Conservation (phyloP, 2,888 invertebrate genomes). For the Phlogophora meticulosa region DNA sequence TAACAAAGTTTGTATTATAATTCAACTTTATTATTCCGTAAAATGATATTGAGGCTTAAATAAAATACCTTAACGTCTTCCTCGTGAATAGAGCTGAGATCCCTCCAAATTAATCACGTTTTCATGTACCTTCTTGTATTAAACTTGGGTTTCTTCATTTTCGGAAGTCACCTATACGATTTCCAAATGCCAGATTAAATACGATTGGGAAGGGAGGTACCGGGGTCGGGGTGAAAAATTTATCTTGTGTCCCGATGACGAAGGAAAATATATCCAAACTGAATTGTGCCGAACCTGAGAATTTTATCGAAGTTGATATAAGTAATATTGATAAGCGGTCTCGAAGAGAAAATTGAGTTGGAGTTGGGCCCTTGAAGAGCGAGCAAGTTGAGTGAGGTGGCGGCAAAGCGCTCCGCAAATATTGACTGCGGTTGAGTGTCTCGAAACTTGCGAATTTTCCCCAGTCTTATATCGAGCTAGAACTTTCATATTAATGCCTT, state of each 20-base stretch:
- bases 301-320: slow-evolving; percentile 73
- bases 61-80: slow-evolving; percentile 31
- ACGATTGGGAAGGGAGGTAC: slow-evolving; percentile 30
- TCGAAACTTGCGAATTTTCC: slow-evolving; percentile 73
- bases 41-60: slow-evolving; percentile 26
- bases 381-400: slow-evolving; percentile 73
- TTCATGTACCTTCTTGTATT: slow-evolving; percentile 41
- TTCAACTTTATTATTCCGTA: slow-evolving; percentile 26
- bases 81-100: slow-evolving; percentile 35
- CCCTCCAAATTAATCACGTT: slow-evolving; percentile 53
- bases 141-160: slow-evolving; percentile 34
- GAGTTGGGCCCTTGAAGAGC: slow-evolving; percentile 70
- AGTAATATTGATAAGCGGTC: slow-evolving; percentile 78
- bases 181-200: slow-evolving; percentile 50
- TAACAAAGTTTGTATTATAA: slow-evolving; percentile 32
- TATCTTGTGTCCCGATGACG: slow-evolving; percentile 38
- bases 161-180: slow-evolving; percentile 35
- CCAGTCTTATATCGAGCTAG: slow-evolving; percentile 65
- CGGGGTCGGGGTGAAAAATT: slow-evolving; percentile 39
- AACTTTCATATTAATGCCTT: slow-evolving; percentile 68
- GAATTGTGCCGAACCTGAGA: slow-evolving; percentile 60
- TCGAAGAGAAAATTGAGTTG: slow-evolving; percentile 78
- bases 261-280: slow-evolving; percentile 54
- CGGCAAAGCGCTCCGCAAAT: slow-evolving; percentile 77
- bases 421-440: slow-evolving; percentile 77